These are phyloP conservation scores for Pachymerium ferrugineum DNA, from an alignment of 2,888 invertebrate genomes.

Conservation along the genomic window DNA sequence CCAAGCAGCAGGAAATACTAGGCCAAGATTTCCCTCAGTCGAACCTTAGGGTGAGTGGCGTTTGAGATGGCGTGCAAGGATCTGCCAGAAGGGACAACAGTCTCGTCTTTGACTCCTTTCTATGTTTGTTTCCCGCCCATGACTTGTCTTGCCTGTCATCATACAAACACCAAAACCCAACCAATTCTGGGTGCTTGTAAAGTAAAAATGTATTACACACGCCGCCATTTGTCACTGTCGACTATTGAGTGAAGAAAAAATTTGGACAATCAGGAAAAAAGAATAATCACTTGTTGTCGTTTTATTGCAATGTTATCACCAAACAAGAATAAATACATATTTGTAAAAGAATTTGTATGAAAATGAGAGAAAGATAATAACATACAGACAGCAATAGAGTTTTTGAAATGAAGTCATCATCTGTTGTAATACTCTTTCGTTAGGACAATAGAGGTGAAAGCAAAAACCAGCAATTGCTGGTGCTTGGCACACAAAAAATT, in stretches of 20 bases:
- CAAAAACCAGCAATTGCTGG: slow-evolving; percentile 5
- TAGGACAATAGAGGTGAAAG: not conserved
- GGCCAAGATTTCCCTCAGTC: not conserved
- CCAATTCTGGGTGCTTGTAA: slow-evolving; percentile 2
- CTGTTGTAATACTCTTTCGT: slow-evolving; percentile 8
- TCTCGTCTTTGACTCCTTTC: not conserved
- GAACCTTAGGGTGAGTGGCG: not conserved
- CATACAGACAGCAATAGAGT: not conserved
- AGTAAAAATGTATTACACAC: not conserved
- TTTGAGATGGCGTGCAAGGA: slow-evolving; percentile 10
- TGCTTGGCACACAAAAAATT: not conserved
- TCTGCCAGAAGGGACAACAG: not conserved
- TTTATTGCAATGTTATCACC: slow-evolving; percentile 6
- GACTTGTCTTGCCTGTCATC: slow-evolving; percentile 9
- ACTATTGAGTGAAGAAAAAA: not conserved
- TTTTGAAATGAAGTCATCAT: slow-evolving; percentile 4
- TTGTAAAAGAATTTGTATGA: not conserved
- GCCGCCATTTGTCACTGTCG: slow-evolving; percentile 23
- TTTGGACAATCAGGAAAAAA: not conserved
- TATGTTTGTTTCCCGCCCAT: not conserved
- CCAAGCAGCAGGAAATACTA: not conserved
- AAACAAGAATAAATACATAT: not conserved
- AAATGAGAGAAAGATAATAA: not conserved
- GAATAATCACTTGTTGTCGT: not conserved
- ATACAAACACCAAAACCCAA: too few species aligned